Percentiles rank a stretch among this genome's conserved stretches.
phyloP scores from a whole-genome alignment of 1,140 invertebrate genomes.

The Acarapis woodi region DNA sequence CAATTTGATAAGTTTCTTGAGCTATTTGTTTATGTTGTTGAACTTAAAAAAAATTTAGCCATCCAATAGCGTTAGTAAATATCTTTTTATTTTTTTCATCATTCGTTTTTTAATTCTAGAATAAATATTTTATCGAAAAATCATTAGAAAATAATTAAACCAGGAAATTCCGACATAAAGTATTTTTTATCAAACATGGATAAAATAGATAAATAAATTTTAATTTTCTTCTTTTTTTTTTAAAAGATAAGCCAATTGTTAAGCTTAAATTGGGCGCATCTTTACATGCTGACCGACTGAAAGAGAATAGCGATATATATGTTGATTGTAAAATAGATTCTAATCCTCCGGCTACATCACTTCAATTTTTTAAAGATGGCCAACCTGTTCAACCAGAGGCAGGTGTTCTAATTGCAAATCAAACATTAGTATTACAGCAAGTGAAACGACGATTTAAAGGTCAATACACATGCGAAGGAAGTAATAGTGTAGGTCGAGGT shows the following conservation, averaged over 20 bases:
- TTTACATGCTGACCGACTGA: not conserved
- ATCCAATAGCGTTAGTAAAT: no score
- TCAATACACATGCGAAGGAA: conserved; percentile 50
- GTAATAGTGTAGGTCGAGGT: conserved; percentile 58
- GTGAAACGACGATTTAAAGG: conserved; percentile 14
- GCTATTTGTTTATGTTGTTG: no score
- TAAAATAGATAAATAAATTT: not conserved
- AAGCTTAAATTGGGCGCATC: not conserved
- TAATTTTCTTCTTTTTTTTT: not conserved
- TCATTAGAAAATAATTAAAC: not conserved
- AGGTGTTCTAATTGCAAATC: conserved; percentile 43
- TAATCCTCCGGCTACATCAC: conserved; percentile 47
- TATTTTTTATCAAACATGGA: not conserved
- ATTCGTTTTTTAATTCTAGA: conserved; percentile 8
- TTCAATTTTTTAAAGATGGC: conserved; percentile 47
- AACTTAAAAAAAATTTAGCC: no score
- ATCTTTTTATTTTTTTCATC: no score
- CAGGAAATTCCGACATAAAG: not conserved
- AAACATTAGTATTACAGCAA: conserved; percentile 21
- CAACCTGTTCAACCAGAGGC: conserved; percentile 30
- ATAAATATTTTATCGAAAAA: not conserved
- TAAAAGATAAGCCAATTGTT: not conserved
- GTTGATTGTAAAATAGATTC: conserved; percentile 28
- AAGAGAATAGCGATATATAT: conserved; percentile 1
- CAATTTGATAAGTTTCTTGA: no score